A percentile compares a stretch with the other conserved stretches of the same genome.
phyloP scores from a whole-genome alignment of 2,113 vertebrate genomes.

The Erinaceus europaeus region DNA sequence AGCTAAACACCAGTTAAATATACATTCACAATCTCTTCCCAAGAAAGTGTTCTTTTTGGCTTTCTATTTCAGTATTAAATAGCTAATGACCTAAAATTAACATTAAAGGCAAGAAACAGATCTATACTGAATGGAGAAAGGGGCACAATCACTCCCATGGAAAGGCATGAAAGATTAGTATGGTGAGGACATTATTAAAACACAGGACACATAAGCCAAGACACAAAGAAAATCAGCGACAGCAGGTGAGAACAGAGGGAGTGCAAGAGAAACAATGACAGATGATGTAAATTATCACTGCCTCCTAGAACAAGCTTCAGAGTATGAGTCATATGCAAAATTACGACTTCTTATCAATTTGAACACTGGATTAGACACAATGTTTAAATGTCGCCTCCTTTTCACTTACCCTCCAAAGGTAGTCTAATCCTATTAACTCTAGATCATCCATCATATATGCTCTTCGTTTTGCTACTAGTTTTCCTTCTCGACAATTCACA shows the following conservation, averaged over 20 bases:
- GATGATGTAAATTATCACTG: not conserved
- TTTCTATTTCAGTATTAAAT: not conserved
- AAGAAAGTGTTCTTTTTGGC: slow-evolving; percentile 13
- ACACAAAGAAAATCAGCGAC: not conserved
- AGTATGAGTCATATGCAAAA: not conserved
- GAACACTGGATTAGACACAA: not conserved
- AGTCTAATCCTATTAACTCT: slow-evolving; percentile 98
- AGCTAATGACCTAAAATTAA: slow-evolving; percentile 15
- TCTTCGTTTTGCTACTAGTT: slow-evolving; percentile 96
- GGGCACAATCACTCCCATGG: not conserved
- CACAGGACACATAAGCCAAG: not conserved
- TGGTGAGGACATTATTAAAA: not conserved
- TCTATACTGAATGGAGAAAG: not conserved
- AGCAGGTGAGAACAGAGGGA: not conserved
- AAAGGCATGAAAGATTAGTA: not conserved
- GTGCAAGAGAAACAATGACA: not conserved
- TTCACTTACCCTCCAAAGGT: slow-evolving; percentile 97
- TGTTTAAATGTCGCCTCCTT: slow-evolving; percentile 43
- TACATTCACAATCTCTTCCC: not conserved
- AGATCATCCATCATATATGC: slow-evolving; percentile 99
- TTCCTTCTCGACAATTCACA: slow-evolving; percentile 99
- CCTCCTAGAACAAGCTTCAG: not conserved
- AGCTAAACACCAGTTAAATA: not conserved
- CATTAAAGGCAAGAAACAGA: not conserved
- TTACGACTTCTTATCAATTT: not conserved